A percentile compares a stretch with the other conserved stretches of the same genome.
These are phyloP conservation scores for Palythoa heliodiscus DNA, from an alignment of 92 coral and sea anemone species.

Conservation along the genomic window DNA sequence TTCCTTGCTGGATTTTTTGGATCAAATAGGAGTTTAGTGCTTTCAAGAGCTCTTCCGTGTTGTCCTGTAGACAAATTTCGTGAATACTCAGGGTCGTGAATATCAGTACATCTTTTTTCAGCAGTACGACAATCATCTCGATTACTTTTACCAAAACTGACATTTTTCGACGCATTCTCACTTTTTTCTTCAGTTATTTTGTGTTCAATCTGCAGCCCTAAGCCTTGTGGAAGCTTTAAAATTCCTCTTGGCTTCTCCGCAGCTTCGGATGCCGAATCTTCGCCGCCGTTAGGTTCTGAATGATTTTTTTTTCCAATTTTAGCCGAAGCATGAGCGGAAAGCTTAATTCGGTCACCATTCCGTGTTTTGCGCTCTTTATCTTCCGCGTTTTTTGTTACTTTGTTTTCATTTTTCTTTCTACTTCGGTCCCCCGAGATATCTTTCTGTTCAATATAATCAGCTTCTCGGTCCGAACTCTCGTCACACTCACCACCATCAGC, in stretches of 20 bases:
- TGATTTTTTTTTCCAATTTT: not conserved
- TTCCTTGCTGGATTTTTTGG: constrained; percentile 12
- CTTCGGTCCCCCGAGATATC: not conserved
- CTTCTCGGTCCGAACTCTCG: constrained; percentile 42
- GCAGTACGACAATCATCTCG: constrained; percentile 13
- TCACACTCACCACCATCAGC: constrained; percentile 40
- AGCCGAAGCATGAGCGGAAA: not conserved
- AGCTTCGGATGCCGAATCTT: not conserved
- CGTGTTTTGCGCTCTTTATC: not conserved
- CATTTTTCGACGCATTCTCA: not conserved
- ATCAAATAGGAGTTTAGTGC: constrained; percentile 28
- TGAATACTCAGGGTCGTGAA: constrained; percentile 24
- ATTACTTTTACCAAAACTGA: not conserved
- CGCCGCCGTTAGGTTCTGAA: not conserved
- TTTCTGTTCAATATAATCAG: constrained; percentile 18
- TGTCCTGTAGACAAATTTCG: constrained; percentile 25
- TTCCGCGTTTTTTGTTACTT: not conserved
- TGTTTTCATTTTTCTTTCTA: not conserved
- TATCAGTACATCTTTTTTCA: constrained; percentile 9
- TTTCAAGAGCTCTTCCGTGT: not conserved
- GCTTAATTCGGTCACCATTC: not conserved
- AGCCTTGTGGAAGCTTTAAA: constrained; percentile 72
- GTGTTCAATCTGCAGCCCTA: constrained; percentile 40
- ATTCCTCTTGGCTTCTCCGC: constrained; percentile 63
- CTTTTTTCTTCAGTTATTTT: constrained; percentile 22